Percentiles rank a stretch among this genome's conserved stretches.
These are phyloP conservation scores for Drosophila leontia DNA, from an alignment of 1,140 invertebrate genomes.

Conservation along the genomic window DNA sequence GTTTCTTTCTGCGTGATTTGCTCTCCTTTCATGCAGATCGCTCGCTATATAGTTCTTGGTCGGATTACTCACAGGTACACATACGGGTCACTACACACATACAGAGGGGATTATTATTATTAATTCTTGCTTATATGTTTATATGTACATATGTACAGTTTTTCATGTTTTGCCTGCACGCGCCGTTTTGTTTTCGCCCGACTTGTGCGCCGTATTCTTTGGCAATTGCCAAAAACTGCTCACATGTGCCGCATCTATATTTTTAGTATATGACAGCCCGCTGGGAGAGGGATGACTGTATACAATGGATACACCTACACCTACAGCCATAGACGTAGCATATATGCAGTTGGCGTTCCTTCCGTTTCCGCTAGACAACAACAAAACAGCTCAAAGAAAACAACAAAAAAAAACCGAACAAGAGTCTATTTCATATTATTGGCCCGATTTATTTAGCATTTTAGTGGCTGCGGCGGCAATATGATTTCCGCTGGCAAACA, in stretches of 20 bases:
- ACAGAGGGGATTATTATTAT: slow-evolving; percentile 29
- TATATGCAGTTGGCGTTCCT: slow-evolving; percentile 52
- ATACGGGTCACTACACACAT: slow-evolving; percentile 36
- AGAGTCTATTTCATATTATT: slow-evolving; percentile 50
- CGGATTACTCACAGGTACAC: slow-evolving; percentile 55
- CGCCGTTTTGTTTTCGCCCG: slow-evolving; percentile 48
- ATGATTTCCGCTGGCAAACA: slow-evolving; percentile 69
- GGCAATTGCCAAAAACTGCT: slow-evolving; percentile 54
- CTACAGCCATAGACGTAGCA: slow-evolving; percentile 8
- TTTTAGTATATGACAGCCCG: slow-evolving; percentile 32
- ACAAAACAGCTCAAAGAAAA: not conserved
- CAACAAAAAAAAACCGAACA: not conserved
- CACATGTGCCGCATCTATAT: slow-evolving; percentile 58
- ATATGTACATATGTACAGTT: slow-evolving; percentile 49
- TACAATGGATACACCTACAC: slow-evolving; percentile 21
- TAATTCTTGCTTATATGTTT: slow-evolving; percentile 28
- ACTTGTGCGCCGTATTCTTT: slow-evolving; percentile 47
- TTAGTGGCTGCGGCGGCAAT: slow-evolving; percentile 56
- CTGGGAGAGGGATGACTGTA: slow-evolving; percentile 38
- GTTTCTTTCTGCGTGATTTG: slow-evolving; percentile 48
- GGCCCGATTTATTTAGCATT: slow-evolving; percentile 50
- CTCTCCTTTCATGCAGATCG: slow-evolving; percentile 59
- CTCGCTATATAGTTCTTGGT: slow-evolving; percentile 58
- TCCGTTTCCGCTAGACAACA: slow-evolving; percentile 67
- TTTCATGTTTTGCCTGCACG: slow-evolving; percentile 57